phyloP scores from a whole-genome alignment of 2,113 vertebrate genomes.

The Indri indri region DNA sequence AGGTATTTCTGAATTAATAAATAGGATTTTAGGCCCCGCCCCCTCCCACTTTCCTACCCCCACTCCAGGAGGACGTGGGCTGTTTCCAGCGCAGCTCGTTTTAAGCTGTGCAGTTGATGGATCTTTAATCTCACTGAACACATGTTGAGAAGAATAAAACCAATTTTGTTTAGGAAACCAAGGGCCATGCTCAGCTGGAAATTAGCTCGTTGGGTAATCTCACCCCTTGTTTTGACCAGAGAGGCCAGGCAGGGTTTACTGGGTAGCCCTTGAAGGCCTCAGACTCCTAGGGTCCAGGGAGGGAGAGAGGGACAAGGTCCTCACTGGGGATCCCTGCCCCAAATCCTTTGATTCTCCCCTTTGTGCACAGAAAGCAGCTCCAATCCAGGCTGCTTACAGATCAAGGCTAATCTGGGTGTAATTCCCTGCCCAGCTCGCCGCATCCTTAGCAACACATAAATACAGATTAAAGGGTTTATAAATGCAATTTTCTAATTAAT shows the following conservation, averaged over 20 bases:
- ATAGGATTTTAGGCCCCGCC: conserved; percentile 87
- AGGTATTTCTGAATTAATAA: conserved; percentile 93
- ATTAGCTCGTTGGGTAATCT: conserved; percentile 89
- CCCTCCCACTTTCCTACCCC: neutral
- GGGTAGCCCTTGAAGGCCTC: neutral
- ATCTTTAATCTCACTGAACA: conserved; percentile 92
- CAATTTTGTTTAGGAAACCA: conserved; percentile 92
- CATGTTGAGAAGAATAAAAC: conserved; percentile 94
- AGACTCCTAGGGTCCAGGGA: neutral
- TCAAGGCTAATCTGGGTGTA: conserved; percentile 85
- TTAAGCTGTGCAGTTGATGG: conserved; percentile 88
- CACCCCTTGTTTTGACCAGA: conserved; percentile 76
- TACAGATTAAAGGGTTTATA: conserved; percentile 86
- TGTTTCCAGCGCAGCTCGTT: conserved; percentile 81
- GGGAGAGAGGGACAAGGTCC: conserved; percentile 17
- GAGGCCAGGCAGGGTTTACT: neutral
- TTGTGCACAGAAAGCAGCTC: conserved; percentile 63
- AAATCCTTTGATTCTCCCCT: conserved; percentile 5
- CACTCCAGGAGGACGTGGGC: conserved; percentile 80
- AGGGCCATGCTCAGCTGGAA: conserved; percentile 89
- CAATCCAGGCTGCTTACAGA: conserved; percentile 68
- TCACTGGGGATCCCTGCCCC: conserved; percentile 36
- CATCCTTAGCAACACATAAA: conserved; percentile 78
- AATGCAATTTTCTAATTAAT: conserved; percentile 89
- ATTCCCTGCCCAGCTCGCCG: conserved; percentile 77